Evolutionary conservation across 2,797 vertebrate genomes (phyloP), one percentile per base, ranked within the genome.

Genomic region (Gymnothorax javanicus): DNA sequence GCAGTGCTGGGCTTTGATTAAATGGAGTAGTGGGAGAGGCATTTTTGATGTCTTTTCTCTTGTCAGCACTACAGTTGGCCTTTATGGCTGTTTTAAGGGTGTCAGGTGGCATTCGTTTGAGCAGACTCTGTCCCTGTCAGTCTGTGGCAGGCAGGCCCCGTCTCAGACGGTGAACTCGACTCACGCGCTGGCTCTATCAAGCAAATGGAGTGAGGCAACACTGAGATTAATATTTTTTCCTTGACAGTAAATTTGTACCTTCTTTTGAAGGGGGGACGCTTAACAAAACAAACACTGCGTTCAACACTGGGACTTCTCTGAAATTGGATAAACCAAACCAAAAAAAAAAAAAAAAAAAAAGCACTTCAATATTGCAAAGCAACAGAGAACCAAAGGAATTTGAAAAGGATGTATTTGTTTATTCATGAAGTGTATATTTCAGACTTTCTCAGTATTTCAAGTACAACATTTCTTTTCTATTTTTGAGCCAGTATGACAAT

Each of bases 51-150:
- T 89, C 94, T 94, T 57, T 73, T 27, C 91, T 89, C 87, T 83
- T 92, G 93, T 95, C 93, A 95, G 90, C 90, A 90, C 91, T 92
- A 90, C 91, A 89, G 87, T 92, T 91, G 85, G 88, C 91, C 93
- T 90, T 91, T 83, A 88, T 86, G 93, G 91, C 90, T 89, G 89
- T 89, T 92, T 93, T 93, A 92, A 94, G 91, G 87, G 87, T 94
- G 94, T 94, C 93, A 91, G 90, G 88, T 90, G 90, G 90, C 90
- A 92, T 93, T 93, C 92, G 93, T 92, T 90, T 85, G 79, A 86
- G 7, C 33, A 87, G 89, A 88, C 71, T 87, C 88, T 89, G 86
- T 89, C 90, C 90, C 89, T 93, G 92, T 93, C 94, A 92, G 86
- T 86, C 87, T 82, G 83, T 89, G 56, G 90, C 90, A 91, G 91